Evolutionary conservation across 1,140 invertebrate genomes (phyloP), one percentile per base, ranked within the genome.

Genomic region (Microplitis demolitor): DNA sequence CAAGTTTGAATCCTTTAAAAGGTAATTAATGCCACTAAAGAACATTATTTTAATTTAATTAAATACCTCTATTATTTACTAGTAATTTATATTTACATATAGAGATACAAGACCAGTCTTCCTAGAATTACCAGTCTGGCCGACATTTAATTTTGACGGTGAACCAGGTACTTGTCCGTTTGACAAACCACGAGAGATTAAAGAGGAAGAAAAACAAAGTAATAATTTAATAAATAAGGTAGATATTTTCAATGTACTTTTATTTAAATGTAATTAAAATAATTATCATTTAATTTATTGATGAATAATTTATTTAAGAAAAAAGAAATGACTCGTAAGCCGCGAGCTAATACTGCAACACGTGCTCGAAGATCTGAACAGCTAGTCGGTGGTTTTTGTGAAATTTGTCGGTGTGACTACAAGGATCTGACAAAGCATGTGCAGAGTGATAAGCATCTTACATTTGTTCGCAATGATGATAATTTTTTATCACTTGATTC

Each of bases 341-440:
- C 89, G 80, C 88, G 90, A 62, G 89, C 89, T 72, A 82, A 87
- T 88, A 45, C 39, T 11, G 77, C 89, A 89, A 82, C 84, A 80
- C 80, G 87, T 82, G 76, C 88, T 88, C 80, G 87, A 78, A 80
- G 89, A 78, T 82, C 85, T 60, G 85, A 90, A 78, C 88, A 90
- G 73, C 84, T 89, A 74, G 89, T 88, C 72, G 82, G 87, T 62
- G 92, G 93, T 63, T 93, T 92, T 78, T 94, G 93, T 86, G 92
- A 93, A 84, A 92, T 93, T 81, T 94, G 93, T 81, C 92, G 91
- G 77, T 82, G 89, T 53, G 91, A 92, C 72, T 94, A 93, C 82
- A 88, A 88, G 67, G 91, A 91, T 77, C 81, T 93, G 13, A 87
- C 88, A 2, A 88, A 91, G 73, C 93, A 94, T 75, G 83, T 92